Percentiles rank a stretch among this genome's conserved stretches.
Evolutionary conservation across 1,140 invertebrate genomes (phyloP).

Genomic region (Bradynema listronoti): DNA sequence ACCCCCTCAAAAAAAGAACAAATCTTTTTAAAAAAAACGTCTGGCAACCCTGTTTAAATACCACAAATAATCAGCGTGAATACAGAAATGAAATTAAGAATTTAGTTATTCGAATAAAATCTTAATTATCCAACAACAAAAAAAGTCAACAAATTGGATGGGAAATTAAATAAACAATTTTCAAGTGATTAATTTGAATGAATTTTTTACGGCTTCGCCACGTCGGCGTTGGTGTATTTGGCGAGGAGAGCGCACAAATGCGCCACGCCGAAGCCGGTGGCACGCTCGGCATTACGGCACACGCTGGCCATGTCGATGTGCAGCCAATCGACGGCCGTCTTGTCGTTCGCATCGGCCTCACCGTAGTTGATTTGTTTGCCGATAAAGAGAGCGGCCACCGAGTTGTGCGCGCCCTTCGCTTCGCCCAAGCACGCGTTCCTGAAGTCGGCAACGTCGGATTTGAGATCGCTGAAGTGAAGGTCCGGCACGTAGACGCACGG

Average conservation of each 20-base stretch:
- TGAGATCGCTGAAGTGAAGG: conserved; percentile 78
- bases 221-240: conserved; percentile 32
- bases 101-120: too few species aligned
- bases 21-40: too few species aligned
- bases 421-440: conserved; percentile 73
- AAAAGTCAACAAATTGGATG: too few species aligned
- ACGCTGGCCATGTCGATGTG: conserved; percentile 78
- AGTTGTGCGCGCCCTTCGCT: conserved; percentile 60
- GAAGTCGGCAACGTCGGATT: conserved; percentile 74
- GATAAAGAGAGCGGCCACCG: conserved; percentile 81
- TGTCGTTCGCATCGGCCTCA: too few species aligned
- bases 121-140: too few species aligned
- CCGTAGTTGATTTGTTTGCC: conserved; percentile 74
- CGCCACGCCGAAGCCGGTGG: conserved; percentile 79
- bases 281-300: conserved; percentile 67
- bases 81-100: too few species aligned
- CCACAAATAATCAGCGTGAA: too few species aligned
- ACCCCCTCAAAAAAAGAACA: too few species aligned
- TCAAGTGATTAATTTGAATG: too few species aligned
- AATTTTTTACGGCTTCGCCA: conserved; percentile 19
- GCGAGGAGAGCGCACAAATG: conserved; percentile 61
- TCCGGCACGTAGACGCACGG: conserved; percentile 78
- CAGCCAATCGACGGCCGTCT: conserved; percentile 69
- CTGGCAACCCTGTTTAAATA: too few species aligned
- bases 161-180: too few species aligned